Evolutionary conservation across 2,797 vertebrate species (phyloP).

Genomic region (Hapalemur alaotrensis): DNA sequence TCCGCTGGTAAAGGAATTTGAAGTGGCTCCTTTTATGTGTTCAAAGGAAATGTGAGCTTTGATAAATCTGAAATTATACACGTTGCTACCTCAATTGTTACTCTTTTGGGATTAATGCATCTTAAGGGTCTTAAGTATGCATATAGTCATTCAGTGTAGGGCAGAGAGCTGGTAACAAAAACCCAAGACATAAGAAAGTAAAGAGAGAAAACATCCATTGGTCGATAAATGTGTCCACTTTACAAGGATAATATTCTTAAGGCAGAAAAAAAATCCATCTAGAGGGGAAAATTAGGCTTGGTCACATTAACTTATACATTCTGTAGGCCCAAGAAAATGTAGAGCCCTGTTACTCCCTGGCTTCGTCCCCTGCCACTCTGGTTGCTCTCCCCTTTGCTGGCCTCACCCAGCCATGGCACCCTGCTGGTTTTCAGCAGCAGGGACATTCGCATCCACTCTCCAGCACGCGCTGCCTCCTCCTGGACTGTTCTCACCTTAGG

Average conservation of each 20-base stretch:
- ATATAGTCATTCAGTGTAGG: too few species aligned
- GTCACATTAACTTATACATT: too few species aligned
- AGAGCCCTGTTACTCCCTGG: too few species aligned
- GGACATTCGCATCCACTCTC: accelerated
- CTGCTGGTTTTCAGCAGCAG: accelerated
- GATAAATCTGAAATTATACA: too few species aligned
- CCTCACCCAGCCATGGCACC: accelerated
- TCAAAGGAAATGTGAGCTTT: neutral
- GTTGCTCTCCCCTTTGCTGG: neutral
- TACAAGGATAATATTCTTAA: neutral
- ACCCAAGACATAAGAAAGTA: too few species aligned
- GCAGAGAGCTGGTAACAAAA: too few species aligned
- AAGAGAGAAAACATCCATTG: neutral
- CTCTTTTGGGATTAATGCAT: neutral
- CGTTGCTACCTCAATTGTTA: neutral
- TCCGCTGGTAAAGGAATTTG: neutral
- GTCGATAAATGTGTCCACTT: neutral
- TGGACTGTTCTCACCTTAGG: accelerated
- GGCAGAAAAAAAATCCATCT: neutral
- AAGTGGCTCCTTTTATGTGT: neutral
- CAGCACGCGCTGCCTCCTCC: accelerated
- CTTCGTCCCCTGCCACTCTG: too few species aligned
- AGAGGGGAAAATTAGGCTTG: neutral
- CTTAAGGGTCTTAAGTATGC: neutral
- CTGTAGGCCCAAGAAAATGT: neutral